Conservation (phyloP, 2,888 invertebrate species). For the Parnassius smintheus region DNA sequence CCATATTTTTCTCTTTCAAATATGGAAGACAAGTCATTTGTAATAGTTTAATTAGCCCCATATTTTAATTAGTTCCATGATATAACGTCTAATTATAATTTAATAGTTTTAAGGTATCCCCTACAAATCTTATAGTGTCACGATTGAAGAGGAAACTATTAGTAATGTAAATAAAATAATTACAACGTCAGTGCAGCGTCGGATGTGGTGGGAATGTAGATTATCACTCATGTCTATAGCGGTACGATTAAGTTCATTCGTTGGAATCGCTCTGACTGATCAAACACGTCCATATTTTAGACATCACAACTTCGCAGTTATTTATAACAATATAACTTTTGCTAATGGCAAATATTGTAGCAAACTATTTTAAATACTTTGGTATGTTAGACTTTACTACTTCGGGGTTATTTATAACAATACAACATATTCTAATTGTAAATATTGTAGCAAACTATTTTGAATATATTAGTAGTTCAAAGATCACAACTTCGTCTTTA, state of each 20-base stretch:
- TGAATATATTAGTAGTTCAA: no score
- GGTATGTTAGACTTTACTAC: no score
- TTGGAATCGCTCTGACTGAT: constrained; percentile 29
- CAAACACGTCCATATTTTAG: constrained; percentile 41
- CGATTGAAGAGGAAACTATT: constrained; percentile 50
- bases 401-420: no score
- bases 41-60: constrained; percentile 1
- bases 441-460: no score
- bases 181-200: constrained; percentile 36
- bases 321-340: constrained; percentile 1
- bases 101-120: constrained; percentile 7
- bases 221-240: constrained; percentile 50
- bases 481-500: no score
- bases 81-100: constrained; percentile 13
- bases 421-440: no score
- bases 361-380: no score
- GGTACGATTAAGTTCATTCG: constrained; percentile 35
- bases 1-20: background rate
- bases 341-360: background rate
- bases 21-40: background rate
- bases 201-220: constrained; percentile 50
- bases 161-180: constrained; percentile 27
- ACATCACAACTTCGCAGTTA: constrained; percentile 24
- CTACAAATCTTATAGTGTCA: constrained; percentile 44
- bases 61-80: constrained; percentile 6